phyloP scores from a whole-genome alignment of 2,888 invertebrate species.

The Synergus itoensis region DNA sequence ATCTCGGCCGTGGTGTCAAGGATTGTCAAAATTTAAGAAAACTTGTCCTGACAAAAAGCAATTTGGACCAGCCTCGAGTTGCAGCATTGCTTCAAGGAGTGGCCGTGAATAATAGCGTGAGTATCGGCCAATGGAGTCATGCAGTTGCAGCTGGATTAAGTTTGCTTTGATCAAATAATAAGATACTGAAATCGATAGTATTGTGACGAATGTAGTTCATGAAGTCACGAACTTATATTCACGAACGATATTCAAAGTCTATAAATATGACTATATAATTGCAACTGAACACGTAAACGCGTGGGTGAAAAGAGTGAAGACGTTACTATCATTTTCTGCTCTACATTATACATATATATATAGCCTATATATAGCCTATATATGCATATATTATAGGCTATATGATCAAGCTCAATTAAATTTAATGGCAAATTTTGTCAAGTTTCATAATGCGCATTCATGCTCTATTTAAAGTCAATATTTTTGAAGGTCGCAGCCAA shows the following conservation, averaged over 20 bases:
- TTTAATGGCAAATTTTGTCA: neutral
- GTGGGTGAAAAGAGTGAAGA: neutral
- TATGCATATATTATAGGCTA: too few relatives aligned
- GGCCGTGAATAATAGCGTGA: conserved; percentile 77
- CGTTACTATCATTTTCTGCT: neutral
- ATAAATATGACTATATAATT: conserved; percentile 22
- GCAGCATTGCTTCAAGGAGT: conserved; percentile 81
- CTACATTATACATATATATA: too few relatives aligned
- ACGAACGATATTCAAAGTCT: neutral
- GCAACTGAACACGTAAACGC: conserved; percentile 2
- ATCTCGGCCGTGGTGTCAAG: conserved; percentile 80
- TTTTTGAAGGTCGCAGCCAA: neutral
- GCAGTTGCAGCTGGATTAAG: neutral
- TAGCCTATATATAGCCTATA: too few relatives aligned
- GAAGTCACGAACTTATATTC: conserved; percentile 1
- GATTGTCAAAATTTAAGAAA: conserved; percentile 78
- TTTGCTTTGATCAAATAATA: conserved; percentile 13
- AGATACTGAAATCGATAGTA: conserved; percentile 13
- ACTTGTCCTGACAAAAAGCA: conserved; percentile 82
- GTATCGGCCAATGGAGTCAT: conserved; percentile 44
- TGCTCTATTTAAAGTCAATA: too few relatives aligned
- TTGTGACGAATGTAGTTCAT: neutral
- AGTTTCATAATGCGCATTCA: neutral
- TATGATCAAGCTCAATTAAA: too few relatives aligned
- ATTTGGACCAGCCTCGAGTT: conserved; percentile 81